Percentiles rank a stretch among this genome's conserved stretches.
Conservation (phyloP, 2,113 vertebrate species). For the Forbesichthys papilliferus region DNA sequence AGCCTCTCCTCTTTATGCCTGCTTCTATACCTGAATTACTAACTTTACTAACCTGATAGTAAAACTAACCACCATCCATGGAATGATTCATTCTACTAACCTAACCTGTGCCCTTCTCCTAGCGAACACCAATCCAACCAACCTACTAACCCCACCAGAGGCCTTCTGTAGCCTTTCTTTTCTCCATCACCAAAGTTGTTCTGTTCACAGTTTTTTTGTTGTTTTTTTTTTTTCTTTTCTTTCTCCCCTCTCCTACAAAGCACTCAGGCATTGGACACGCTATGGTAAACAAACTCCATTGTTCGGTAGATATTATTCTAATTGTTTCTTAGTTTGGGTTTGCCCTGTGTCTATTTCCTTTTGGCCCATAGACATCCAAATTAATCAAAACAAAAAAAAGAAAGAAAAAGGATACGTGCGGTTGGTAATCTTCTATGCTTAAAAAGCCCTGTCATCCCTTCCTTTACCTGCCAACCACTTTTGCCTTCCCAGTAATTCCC, state of each 20-base stretch:
- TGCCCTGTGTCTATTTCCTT: constrained; percentile 99
- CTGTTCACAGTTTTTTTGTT: constrained; percentile 94
- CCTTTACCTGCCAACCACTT: constrained; percentile 61
- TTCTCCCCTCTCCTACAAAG: constrained; percentile 99
- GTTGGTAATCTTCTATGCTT: constrained; percentile 99
- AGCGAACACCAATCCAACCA: constrained; percentile 87
- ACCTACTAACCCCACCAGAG: constrained; percentile 98
- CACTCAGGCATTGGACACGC: constrained; percentile 99
- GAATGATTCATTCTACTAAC: constrained; percentile 99
- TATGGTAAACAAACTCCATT: constrained; percentile 99
- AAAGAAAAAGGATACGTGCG: constrained; percentile 97
- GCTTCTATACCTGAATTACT: constrained; percentile 95
- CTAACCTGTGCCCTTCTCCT: constrained; percentile 80
- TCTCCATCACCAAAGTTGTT: constrained; percentile 99
- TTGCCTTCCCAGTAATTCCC: constrained; percentile 45
- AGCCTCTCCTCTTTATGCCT: constrained; percentile 87
- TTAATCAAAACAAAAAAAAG: constrained; percentile 92
- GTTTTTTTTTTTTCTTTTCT: constrained; percentile 93
- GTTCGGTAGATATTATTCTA: constrained; percentile 99
- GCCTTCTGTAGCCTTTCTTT: constrained; percentile 87
- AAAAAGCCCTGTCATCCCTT: constrained; percentile 84
- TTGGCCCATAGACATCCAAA: constrained; percentile 99
- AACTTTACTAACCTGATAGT: constrained; percentile 99
- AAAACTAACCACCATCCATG: constrained; percentile 97
- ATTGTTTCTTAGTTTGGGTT: constrained; percentile 99